Conservation (phyloP, 1,140 invertebrate genomes). For the Homarus americanus region DNA sequence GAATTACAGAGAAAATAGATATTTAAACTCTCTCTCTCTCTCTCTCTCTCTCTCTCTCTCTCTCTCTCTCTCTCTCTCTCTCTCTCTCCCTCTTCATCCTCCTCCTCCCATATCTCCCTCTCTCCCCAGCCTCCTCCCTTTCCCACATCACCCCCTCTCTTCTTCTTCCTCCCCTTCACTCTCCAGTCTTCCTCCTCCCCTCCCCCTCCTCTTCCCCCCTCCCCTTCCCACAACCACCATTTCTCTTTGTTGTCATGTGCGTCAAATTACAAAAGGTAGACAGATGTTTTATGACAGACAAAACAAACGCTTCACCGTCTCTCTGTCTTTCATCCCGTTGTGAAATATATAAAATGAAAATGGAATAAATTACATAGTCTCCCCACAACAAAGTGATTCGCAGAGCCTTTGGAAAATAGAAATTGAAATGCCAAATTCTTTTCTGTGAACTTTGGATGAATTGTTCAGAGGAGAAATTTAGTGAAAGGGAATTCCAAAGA, state of each 20-base stretch:
- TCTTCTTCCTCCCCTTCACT: background rate
- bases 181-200: background rate
- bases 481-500: too few relatives aligned
- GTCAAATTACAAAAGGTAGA: too few relatives aligned
- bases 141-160: background rate
- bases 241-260: background rate
- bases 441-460: too few relatives aligned
- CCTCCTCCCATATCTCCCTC: background rate
- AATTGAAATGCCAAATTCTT: too few relatives aligned
- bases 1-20: background rate
- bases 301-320: too few relatives aligned
- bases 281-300: too few relatives aligned
- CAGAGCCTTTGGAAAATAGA: too few relatives aligned
- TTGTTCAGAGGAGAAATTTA: too few relatives aligned
- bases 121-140: background rate
- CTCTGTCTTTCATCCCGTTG: too few relatives aligned
- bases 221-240: background rate
- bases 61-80: conserved; percentile 16
- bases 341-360: too few relatives aligned
- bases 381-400: too few relatives aligned
- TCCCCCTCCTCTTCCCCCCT: background rate
- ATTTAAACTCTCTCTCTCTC: background rate
- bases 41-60: conserved; percentile 2
- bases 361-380: too few relatives aligned
- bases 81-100: background rate